phyloP scores from a whole-genome alignment of 1,140 invertebrate species.

The Bombus sylvicola region DNA sequence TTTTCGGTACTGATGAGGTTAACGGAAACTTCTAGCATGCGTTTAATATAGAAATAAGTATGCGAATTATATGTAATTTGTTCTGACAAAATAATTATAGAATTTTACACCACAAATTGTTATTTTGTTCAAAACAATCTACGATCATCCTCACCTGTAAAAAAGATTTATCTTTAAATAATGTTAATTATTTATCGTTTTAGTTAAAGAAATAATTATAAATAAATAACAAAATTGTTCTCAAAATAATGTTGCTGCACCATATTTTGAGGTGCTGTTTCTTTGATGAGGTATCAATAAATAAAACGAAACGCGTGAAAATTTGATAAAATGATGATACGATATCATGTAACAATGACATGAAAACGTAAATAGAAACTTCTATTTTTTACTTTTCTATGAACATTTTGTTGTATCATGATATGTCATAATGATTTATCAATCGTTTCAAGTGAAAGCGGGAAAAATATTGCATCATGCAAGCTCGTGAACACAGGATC shows the following conservation, averaged over 20 bases:
- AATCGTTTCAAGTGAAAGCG: background rate
- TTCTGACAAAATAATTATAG: slow-evolving; percentile 47
- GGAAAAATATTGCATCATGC: slow-evolving; percentile 24
- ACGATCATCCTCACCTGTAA: background rate
- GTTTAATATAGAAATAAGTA: slow-evolving; percentile 40
- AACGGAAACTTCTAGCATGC: slow-evolving; percentile 10
- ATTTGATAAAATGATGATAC: background rate
- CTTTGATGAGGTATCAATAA: no score
- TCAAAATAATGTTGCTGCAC: background rate
- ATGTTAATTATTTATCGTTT: background rate
- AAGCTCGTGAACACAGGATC: background rate
- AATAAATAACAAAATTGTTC: background rate
- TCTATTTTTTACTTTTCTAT: background rate
- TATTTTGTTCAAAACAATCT: background rate
- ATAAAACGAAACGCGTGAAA: background rate
- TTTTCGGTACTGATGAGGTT: background rate
- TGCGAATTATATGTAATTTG: slow-evolving; percentile 44
- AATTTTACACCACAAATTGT: slow-evolving; percentile 43
- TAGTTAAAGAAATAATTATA: background rate
- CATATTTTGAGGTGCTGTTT: background rate
- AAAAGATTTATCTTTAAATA: background rate
- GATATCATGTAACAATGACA: background rate
- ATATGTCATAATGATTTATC: slow-evolving; percentile 11
- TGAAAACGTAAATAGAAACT: background rate
- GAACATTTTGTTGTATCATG: background rate